Conservation (phyloP, 2,113 vertebrate genomes). For the Oenanthe melanoleuca region DNA sequence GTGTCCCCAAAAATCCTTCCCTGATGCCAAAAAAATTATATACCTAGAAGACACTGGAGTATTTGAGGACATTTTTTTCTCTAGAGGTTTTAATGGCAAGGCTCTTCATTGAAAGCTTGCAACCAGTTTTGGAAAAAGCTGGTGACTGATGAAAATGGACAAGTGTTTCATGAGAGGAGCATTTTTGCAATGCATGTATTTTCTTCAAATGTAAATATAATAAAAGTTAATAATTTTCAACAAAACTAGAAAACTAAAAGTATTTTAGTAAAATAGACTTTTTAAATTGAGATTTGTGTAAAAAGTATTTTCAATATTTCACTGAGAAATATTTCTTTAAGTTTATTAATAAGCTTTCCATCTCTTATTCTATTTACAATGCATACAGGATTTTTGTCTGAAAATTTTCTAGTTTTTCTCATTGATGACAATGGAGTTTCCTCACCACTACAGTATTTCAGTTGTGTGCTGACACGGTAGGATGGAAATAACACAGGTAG, state of each 20-base stretch:
- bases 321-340: neutral
- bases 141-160: neutral
- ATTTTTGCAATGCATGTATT: rapidly evolving
- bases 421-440: neutral
- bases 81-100: neutral
- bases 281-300: neutral
- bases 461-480: neutral
- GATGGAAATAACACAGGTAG: neutral
- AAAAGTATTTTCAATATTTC: neutral
- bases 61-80: neutral
- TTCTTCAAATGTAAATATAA: neutral
- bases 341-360: neutral
- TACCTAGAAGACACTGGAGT: neutral
- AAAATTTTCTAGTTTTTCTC: neutral
- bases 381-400: neutral
- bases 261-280: neutral
- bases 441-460: neutral
- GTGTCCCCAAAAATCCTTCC: neutral
- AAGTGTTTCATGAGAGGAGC: neutral
- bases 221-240: neutral
- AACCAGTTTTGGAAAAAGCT: neutral
- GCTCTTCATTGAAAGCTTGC: neutral
- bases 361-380: neutral
- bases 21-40: neutral
- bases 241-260: neutral